Evolutionary conservation across 2,113 vertebrate genomes (phyloP).

Genomic region (Microtus richardsoni): DNA sequence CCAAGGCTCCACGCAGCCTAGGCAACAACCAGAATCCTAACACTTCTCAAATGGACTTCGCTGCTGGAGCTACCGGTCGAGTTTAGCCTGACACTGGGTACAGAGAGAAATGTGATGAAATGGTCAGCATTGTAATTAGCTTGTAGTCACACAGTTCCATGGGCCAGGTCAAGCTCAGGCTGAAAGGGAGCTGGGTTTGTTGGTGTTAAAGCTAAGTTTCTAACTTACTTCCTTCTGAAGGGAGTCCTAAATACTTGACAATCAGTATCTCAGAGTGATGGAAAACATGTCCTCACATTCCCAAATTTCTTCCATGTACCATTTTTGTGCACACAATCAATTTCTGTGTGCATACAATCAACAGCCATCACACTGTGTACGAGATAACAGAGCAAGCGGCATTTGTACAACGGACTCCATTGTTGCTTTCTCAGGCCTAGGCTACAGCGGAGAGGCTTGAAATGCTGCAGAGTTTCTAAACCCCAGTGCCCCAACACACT

Average conservation of each 20-base stretch:
- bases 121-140: not conserved
- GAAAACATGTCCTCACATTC: not conserved
- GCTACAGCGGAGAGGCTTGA: not conserved
- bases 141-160: not conserved
- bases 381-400: not conserved
- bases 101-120: not conserved
- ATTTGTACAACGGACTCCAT: not conserved
- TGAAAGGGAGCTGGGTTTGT: not conserved
- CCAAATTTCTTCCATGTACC: not conserved
- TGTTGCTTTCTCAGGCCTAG: not conserved
- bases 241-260: not conserved
- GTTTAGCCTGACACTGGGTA: not conserved
- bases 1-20: not conserved
- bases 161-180: not conserved
- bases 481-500: not conserved
- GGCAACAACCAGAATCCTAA: not conserved
- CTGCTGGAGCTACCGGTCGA: not conserved
- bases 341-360: not conserved
- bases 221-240: not conserved
- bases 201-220: not conserved
- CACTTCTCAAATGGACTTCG: conserved; percentile 7
- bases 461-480: not conserved
- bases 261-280: not conserved
- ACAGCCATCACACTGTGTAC: not conserved
- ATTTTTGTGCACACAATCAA: not conserved